Evolutionary conservation across 2,797 vertebrate species (phyloP), one percentile per base, ranked within the genome.

Genomic region (Odontamblyopus lacepedii): DNA sequence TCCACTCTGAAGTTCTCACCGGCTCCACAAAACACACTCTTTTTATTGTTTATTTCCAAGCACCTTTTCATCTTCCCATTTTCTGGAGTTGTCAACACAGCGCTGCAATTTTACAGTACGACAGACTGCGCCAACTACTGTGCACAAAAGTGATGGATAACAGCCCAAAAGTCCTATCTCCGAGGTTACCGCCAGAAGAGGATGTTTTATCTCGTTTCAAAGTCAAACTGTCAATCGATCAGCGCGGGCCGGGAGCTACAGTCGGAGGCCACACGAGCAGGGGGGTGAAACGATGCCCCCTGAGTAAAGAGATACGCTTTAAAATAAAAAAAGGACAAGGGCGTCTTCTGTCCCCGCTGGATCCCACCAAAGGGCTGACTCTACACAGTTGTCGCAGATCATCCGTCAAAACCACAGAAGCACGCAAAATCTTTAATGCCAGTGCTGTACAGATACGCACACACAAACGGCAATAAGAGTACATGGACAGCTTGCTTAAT

Each of bases 361-460:
- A 85, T 84, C 77, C 81, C 87, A 85, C 85, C 88, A 88, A 92
- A 92, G 88, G 89, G 89, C 90, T 90, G 89, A 91, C 87, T 90
- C 86, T 85, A 88, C 87, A 89, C 80, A 87, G 86, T 88, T 90
- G 88, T 91, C 87, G 89, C 83, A 89, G 79, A 85, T 86, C 87
- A 92, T 91, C 87, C 73, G 78, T 91, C 91, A 90, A 85, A 84
- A 76, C 78, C 79, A 72, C 32, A n/a, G 60, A 76, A 55, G 35
- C 29, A 50, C 71, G 61, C 23, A 71, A 23, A 75, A 60, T 29
- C n/a, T 51, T 70, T 67, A 71, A 70, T 59, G 57, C 50, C 57
- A 6, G 8, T 27, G n/a, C 72, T 50, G 79, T 63, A 70, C 38
- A 38, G 26, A 70, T 35, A 75, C 71, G 75, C 30, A 63, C 68